These are phyloP conservation scores for Phallusia fumigata DNA, from an alignment of 23 tunicate genomes.

Conservation along the genomic window DNA sequence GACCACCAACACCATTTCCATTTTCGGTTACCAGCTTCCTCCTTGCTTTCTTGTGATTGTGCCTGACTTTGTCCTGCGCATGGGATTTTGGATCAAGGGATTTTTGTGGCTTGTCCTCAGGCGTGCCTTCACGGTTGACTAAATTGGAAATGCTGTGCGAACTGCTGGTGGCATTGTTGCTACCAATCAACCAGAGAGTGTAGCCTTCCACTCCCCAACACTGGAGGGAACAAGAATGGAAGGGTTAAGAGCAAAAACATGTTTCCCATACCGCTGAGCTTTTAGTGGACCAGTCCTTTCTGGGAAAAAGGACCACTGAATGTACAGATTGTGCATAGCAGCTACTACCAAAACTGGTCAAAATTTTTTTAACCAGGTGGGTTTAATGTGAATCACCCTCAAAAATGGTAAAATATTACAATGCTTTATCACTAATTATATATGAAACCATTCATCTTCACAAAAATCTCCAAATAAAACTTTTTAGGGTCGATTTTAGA, in stretches of 20 bases:
- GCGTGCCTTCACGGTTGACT: neutral
- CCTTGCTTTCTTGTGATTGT: constrained; percentile 8
- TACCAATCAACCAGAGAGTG: constrained; percentile 79
- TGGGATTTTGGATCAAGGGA: neutral
- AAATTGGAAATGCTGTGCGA: neutral
- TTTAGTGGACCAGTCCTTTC: neutral
- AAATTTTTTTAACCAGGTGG: no score
- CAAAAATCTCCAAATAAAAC: no score
- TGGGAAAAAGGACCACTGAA: no score
- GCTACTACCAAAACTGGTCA: no score
- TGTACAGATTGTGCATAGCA: no score
- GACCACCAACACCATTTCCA: neutral
- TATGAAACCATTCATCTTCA: no score
- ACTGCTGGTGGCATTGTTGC: neutral
- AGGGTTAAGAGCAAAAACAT: neutral
- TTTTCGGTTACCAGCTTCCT: neutral
- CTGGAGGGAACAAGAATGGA: constrained; percentile 3
- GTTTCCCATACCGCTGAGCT: neutral
- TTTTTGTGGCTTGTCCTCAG: constrained; percentile 4
- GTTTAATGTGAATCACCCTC: no score
- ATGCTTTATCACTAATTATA: no score
- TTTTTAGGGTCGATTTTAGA: no score
- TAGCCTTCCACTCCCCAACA: constrained; percentile 99
- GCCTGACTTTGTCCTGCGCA: neutral
- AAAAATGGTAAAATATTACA: no score